Evolutionary conservation across 2,888 invertebrate species (phyloP).

Genomic region (Stenotaenia linearis): DNA sequence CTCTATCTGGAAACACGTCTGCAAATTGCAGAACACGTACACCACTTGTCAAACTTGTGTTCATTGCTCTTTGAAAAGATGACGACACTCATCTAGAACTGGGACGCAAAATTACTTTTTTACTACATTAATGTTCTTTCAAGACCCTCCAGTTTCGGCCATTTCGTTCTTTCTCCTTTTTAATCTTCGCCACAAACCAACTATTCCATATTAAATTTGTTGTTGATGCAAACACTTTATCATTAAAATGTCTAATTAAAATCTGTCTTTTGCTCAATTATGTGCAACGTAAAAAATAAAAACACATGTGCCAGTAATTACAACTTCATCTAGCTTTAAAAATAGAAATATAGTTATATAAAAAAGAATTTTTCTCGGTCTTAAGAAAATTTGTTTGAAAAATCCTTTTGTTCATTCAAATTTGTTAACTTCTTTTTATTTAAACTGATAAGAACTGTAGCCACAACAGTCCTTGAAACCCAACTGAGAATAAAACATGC

Average conservation of each 20-base stretch:
- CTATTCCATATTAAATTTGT: not conserved
- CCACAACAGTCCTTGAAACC: slow-evolving; percentile 17
- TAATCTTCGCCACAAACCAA: not conserved
- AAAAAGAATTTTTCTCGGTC: not conserved
- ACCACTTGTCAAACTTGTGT: slow-evolving; percentile 19
- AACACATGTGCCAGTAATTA: not conserved
- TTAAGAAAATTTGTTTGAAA: too few species aligned
- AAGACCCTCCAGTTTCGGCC: not conserved
- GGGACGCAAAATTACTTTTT: slow-evolving; percentile 4
- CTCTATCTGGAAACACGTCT: slow-evolving; percentile 26
- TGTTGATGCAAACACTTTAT: not conserved
- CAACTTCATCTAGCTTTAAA: not conserved
- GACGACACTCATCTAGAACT: not conserved
- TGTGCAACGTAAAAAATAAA: not conserved
- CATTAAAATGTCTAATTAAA: not conserved
- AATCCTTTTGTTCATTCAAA: not conserved
- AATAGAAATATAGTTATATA: not conserved
- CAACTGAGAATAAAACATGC: not conserved
- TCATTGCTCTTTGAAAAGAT: not conserved
- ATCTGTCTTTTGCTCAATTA: not conserved
- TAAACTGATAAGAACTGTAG: not conserved
- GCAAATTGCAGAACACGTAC: slow-evolving; percentile 26
- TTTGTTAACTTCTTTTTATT: not conserved
- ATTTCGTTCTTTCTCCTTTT: not conserved
- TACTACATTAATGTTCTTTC: not conserved